Percentiles rank a stretch among this genome's conserved stretches.
Conservation (phyloP, 2,797 vertebrate species). For the Clarias platycephalus region DNA sequence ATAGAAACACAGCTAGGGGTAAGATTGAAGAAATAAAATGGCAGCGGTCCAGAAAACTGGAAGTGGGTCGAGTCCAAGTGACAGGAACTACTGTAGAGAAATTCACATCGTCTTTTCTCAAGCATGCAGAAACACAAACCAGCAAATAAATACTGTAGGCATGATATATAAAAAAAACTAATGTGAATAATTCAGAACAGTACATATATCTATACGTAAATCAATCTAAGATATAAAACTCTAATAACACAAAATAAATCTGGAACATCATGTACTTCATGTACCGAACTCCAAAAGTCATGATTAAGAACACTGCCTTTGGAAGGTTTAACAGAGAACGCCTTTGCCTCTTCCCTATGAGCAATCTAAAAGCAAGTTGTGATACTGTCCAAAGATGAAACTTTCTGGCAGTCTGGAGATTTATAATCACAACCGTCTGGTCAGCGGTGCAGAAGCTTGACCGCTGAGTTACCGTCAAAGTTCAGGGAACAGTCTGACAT, state of each 20-base stretch:
- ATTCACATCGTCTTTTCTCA: neutral
- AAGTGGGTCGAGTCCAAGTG: no score
- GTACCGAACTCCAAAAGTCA: neutral
- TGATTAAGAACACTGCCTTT: neutral
- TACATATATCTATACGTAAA: slow-evolving; percentile 5
- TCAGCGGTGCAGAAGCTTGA: neutral
- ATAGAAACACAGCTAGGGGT: no score
- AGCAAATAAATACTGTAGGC: neutral
- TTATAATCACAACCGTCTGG: slow-evolving; percentile 14
- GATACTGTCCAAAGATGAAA: slow-evolving; percentile 4
- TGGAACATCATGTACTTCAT: neutral
- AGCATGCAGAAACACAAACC: slow-evolving; percentile 5
- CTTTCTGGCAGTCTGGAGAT: slow-evolving; percentile 1
- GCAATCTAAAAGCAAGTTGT: neutral
- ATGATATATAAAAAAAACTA: neutral
- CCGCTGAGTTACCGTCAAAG: neutral
- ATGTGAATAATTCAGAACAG: neutral
- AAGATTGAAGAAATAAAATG: no score
- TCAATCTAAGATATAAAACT: slow-evolving; percentile 1
- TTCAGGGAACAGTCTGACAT: slow-evolving; percentile 2
- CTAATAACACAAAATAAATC: neutral
- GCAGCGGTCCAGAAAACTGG: no score
- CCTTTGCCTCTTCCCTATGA: neutral
- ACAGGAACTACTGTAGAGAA: no score
- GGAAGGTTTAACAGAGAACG: neutral